Conservation (phyloP, 2,113 vertebrate genomes). For the Triplophysa tibetana region DNA sequence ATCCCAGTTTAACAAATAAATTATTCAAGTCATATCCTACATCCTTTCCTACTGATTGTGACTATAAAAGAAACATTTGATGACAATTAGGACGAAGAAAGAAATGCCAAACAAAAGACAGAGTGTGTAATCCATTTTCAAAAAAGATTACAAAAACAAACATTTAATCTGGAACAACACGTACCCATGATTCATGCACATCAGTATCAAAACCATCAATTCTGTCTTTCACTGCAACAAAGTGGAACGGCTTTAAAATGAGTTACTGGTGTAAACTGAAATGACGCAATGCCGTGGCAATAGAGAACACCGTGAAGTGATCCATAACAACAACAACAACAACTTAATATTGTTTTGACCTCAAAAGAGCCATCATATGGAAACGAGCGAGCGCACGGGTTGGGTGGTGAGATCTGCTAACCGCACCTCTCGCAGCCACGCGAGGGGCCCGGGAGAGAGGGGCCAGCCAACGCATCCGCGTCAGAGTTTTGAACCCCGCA, state of each 20-base stretch:
- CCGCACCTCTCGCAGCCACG: constrained; percentile 23
- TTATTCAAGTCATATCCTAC: background rate
- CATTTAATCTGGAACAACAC: constrained; percentile 6
- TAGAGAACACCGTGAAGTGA: background rate
- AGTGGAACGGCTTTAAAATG: no score
- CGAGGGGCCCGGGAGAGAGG: constrained; percentile 40
- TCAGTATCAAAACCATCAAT: background rate
- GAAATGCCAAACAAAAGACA: no score
- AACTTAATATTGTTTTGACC: background rate
- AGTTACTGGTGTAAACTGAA: no score
- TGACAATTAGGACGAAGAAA: no score
- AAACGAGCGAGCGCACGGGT: constrained; percentile 10
- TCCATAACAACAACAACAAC: constrained; percentile 3
- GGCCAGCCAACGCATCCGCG: constrained; percentile 45
- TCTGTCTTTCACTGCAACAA: background rate
- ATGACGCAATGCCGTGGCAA: background rate
- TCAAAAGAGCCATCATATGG: background rate
- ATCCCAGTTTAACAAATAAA: background rate
- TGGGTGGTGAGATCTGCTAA: constrained; percentile 32
- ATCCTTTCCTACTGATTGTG: background rate
- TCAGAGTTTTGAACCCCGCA: constrained; percentile 51
- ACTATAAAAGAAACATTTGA: no score
- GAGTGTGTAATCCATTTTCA: background rate
- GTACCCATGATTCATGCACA: background rate
- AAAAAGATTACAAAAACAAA: background rate